A percentile compares a stretch with the other conserved stretches of the same genome.
Evolutionary conservation across 2,797 vertebrate species (phyloP).

Genomic region (Scarus forsteni): DNA sequence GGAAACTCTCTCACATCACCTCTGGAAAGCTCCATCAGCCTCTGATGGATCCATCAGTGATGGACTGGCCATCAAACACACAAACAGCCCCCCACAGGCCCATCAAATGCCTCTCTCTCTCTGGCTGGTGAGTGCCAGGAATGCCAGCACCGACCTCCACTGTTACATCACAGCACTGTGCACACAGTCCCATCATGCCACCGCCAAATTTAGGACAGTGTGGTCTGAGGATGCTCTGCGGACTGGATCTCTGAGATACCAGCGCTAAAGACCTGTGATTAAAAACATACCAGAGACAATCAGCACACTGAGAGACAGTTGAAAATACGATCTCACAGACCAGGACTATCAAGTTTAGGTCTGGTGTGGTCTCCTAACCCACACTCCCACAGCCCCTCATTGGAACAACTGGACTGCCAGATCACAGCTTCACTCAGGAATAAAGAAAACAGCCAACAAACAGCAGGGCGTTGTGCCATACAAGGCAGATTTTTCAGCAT

Average conservation of each 20-base stretch:
- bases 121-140: not conserved
- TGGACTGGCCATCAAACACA: not conserved
- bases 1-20: too few species aligned
- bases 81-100: not conserved
- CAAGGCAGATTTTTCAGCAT: too few species aligned
- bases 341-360: too few species aligned
- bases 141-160: slow-evolving; percentile 3
- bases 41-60: not conserved
- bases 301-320: slow-evolving; percentile 1
- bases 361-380: too few species aligned
- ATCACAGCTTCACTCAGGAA: too few species aligned
- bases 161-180: slow-evolving; percentile 1
- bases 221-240: slow-evolving; percentile 26
- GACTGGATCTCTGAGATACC: slow-evolving; percentile 17
- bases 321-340: too few species aligned
- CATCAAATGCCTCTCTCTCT: not conserved
- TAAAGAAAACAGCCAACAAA: too few species aligned
- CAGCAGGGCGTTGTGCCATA: too few species aligned
- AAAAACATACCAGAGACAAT: slow-evolving; percentile 27
- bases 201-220: slow-evolving; percentile 6
- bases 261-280: slow-evolving; percentile 22
- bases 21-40: slow-evolving; percentile 1
- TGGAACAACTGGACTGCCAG: too few species aligned
- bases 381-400: too few species aligned
- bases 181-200: not conserved